phyloP scores from a whole-genome alignment of 2,888 invertebrate species.

The Notocelia uddmanniana region DNA sequence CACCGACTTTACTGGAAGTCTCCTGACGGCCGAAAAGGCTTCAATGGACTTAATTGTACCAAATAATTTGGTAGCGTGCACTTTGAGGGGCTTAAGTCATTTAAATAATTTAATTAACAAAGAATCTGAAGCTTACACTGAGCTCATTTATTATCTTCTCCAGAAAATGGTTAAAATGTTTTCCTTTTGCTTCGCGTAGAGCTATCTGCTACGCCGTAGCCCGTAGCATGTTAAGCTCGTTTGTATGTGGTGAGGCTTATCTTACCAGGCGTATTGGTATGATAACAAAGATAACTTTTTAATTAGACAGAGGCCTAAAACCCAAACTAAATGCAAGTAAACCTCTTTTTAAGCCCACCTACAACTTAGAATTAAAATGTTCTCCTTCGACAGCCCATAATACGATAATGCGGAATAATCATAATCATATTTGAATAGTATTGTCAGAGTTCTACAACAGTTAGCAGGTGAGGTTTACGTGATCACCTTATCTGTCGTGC shows the following conservation, averaged over 20 bases:
- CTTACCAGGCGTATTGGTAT: too few relatives aligned
- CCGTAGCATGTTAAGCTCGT: too few relatives aligned
- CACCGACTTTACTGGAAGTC: slow-evolving; percentile 57
- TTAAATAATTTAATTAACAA: slow-evolving; percentile 75
- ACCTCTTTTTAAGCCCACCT: too few relatives aligned
- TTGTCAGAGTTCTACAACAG: slow-evolving; percentile 16
- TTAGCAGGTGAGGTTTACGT: slow-evolving; percentile 9
- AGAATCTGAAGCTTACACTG: slow-evolving; percentile 61
- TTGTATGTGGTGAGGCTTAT: too few relatives aligned
- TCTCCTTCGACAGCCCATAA: too few relatives aligned
- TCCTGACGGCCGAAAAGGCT: slow-evolving; percentile 63
- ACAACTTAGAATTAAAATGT: too few relatives aligned
- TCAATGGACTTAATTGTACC: slow-evolving; percentile 64
- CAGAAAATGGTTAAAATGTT: slow-evolving; percentile 48
- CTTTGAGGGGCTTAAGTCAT: slow-evolving; percentile 67
- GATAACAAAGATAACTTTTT: too few relatives aligned
- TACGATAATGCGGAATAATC: neutral
- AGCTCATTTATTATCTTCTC: slow-evolving; percentile 62
- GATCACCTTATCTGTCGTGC: slow-evolving; percentile 39
- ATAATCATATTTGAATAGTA: neutral
- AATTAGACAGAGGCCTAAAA: too few relatives aligned
- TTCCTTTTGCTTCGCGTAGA: too few relatives aligned
- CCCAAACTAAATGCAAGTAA: too few relatives aligned
- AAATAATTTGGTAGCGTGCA: slow-evolving; percentile 72
- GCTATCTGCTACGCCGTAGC: too few relatives aligned